Percentiles rank a stretch among this genome's conserved stretches.
phyloP scores from a whole-genome alignment of 2,888 invertebrate genomes.

The Ischnus inquisitorius region DNA sequence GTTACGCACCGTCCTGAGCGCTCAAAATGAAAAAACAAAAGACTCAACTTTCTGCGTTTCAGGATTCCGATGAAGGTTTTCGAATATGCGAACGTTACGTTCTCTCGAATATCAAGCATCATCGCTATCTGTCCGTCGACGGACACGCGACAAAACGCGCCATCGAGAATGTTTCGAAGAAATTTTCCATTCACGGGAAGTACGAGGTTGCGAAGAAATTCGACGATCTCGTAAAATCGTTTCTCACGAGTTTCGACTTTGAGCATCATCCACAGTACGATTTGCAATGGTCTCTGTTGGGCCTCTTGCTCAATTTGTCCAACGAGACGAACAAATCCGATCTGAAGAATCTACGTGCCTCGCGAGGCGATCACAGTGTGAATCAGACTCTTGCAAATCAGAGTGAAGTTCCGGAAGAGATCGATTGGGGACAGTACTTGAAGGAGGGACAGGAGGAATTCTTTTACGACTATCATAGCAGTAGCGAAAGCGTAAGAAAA shows the following conservation, averaged over 20 bases:
- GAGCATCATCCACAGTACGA: conserved; percentile 84
- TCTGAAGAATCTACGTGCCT: conserved; percentile 74
- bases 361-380: conserved; percentile 72
- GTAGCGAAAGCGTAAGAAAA: conserved; percentile 79
- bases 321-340: conserved; percentile 80
- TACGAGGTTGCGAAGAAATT: conserved; percentile 85
- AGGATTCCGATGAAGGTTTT: conserved; percentile 84
- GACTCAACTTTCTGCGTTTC: conserved; percentile 38
- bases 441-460: conserved; percentile 85
- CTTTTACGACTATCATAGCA: conserved; percentile 80
- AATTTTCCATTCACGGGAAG: conserved; percentile 86
- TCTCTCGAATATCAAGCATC: conserved; percentile 85
- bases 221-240: conserved; percentile 81
- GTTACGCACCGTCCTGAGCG: conserved; percentile 12
- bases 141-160: conserved; percentile 85
- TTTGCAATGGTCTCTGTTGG: conserved; percentile 86
- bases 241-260: conserved; percentile 81
- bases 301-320: conserved; percentile 85
- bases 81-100: conserved; percentile 84
- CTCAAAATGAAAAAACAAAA: background rate
- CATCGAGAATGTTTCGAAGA: conserved; percentile 85
- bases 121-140: conserved; percentile 85
- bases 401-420: conserved; percentile 83
- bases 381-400: conserved; percentile 73
- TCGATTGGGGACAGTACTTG: conserved; percentile 86